A percentile compares a stretch with the other conserved stretches of the same genome.
Evolutionary conservation across 2,113 vertebrate genomes (phyloP).

Genomic region (Caretta caretta): DNA sequence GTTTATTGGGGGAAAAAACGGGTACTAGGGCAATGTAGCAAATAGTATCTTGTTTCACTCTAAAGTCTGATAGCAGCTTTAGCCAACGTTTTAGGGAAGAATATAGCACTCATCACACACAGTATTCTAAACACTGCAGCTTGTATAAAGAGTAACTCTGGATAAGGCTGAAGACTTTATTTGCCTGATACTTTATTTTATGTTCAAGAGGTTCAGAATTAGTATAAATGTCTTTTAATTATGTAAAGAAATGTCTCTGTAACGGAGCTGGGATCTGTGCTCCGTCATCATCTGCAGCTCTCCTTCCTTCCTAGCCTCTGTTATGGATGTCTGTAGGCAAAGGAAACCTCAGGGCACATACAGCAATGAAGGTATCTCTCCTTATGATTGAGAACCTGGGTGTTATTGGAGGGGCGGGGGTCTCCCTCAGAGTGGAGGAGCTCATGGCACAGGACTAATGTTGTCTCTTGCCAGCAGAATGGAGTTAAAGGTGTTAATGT

Average conservation of each 20-base stretch:
- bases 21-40: not conserved
- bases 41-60: not conserved
- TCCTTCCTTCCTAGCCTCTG: not conserved
- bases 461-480: not conserved
- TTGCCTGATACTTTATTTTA: not conserved
- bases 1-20: not conserved
- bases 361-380: too few relatives aligned
- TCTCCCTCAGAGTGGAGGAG: not conserved
- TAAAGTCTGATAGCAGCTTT: not conserved
- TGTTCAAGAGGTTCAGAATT: not conserved
- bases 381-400: not conserved
- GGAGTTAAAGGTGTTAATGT: not conserved
- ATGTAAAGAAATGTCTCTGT: not conserved
- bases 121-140: not conserved
- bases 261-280: not conserved
- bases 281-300: not conserved
- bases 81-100: not conserved
- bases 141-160: not conserved
- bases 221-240: not conserved
- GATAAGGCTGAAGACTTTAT: not conserved
- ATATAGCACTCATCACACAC: not conserved
- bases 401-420: not conserved
- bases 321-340: not conserved
- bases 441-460: not conserved
- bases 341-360: not conserved